phyloP scores from a whole-genome alignment of 2,888 invertebrate species.

The Aleiodes alternator region DNA sequence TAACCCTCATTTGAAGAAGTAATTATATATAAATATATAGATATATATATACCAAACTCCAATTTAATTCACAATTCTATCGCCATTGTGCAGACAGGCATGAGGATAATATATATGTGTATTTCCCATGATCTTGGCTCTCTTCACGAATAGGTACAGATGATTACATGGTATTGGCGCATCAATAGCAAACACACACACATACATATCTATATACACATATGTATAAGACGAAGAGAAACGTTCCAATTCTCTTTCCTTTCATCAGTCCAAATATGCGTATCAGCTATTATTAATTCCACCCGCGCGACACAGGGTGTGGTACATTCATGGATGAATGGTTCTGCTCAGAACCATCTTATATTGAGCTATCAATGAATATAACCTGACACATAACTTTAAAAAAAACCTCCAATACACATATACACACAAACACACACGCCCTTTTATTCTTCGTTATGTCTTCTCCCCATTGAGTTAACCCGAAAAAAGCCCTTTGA shows the following conservation, averaged over 20 bases:
- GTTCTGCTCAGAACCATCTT: conserved; percentile 61
- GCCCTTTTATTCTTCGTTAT: conserved; percentile 14
- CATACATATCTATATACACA: too few relatives aligned
- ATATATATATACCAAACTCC: conserved; percentile 45
- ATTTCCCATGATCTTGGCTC: conserved; percentile 66
- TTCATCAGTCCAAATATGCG: conserved; percentile 44
- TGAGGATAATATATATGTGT: conserved; percentile 68
- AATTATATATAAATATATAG: conserved; percentile 49
- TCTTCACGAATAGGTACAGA: conserved; percentile 41
- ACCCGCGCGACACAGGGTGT: conserved; percentile 62
- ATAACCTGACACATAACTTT: conserved; percentile 64
- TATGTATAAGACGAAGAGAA: neutral
- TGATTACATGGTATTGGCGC: conserved; percentile 71
- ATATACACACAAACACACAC: neutral
- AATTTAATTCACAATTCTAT: conserved; percentile 59
- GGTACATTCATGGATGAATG: conserved; percentile 60
- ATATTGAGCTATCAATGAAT: conserved; percentile 70
- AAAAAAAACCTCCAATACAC: conserved; percentile 6
- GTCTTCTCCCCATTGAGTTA: conserved; percentile 23
- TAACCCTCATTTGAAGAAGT: conserved; percentile 21
- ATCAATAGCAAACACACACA: conserved; percentile 38
- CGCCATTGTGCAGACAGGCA: neutral
- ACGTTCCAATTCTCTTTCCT: conserved; percentile 41
- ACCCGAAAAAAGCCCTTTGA: conserved; percentile 45
- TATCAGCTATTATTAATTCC: conserved; percentile 51